A percentile compares a stretch with the other conserved stretches of the same genome.
phyloP scores from a whole-genome alignment of 2,113 vertebrate species.

The Seriola rivoliana region DNA sequence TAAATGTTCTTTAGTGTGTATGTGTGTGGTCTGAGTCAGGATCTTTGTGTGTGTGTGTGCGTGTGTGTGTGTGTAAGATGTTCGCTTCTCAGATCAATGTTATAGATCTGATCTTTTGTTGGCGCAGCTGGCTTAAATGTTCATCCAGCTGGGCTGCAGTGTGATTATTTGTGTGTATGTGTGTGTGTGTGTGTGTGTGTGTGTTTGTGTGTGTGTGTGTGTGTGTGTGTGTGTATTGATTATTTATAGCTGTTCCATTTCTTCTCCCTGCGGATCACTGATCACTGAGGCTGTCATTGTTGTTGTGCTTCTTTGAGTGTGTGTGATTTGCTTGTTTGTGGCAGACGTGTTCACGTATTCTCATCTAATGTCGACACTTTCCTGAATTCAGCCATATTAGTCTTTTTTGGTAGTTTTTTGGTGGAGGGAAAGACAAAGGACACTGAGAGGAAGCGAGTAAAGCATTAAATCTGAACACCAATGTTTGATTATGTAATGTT shows the following conservation, averaged over 20 bases:
- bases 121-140: slow-evolving; percentile 61
- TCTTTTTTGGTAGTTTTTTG: neutral
- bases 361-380: neutral
- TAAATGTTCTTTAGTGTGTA: slow-evolving; percentile 45
- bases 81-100: slow-evolving; percentile 71
- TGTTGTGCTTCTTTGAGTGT: slow-evolving; percentile 44
- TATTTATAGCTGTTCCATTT: slow-evolving; percentile 69
- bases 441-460: neutral
- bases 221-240: slow-evolving; percentile 55
- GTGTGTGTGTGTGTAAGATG: slow-evolving; percentile 20
- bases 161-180: slow-evolving; percentile 41
- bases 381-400: neutral
- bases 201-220: slow-evolving; percentile 46
- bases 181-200: slow-evolving; percentile 36
- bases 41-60: slow-evolving; percentile 16
- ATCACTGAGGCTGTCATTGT: slow-evolving; percentile 46
- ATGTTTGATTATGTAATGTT: neutral
- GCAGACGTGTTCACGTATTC: slow-evolving; percentile 1
- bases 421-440: neutral
- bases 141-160: slow-evolving; percentile 56
- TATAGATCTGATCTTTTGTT: slow-evolving; percentile 69
- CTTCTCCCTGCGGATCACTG: slow-evolving; percentile 49
- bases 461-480: neutral
- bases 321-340: slow-evolving; percentile 8
- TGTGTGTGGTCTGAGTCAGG: slow-evolving; percentile 40